Base-by-base conservation (phyloP, 2,888 invertebrate genomes). In the Erebia palarica region DNA sequence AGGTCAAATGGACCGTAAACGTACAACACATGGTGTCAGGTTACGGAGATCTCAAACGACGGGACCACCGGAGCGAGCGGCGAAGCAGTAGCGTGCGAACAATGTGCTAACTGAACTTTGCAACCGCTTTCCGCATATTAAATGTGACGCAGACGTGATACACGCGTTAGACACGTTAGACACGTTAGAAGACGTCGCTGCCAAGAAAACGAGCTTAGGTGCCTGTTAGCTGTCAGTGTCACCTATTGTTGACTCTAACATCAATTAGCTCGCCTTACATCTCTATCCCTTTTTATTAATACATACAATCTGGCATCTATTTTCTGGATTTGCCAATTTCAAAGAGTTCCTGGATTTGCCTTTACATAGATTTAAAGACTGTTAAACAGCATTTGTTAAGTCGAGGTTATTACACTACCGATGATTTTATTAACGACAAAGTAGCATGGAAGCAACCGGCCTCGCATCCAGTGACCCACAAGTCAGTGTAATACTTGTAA, bases 1-100 rank as follows among this genome's bases (percentile, higher is more conserved):
- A 76, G 79, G 76, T 78, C 77, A 75, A 73, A 75, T 70, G 69
- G 76, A 65, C 70, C 75, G 78, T 82, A 79, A 84, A 82, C 72
- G 64, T 44, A 59, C 49, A 68, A 68, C 27, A 67, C 10, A 57
- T 68, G 77, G 82, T 81, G 78, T 85, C 81, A 75, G 74, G 75
- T 86, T 81, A 76, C 85, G 73, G n/a, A 75, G 75, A 70, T 78
- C 78, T 77, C 79, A 72, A 68, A 70, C 75, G 73, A 69, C 71
- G 73, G 64, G 84, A 85, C 84, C 84, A 86, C 84, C 86, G 76
- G 77, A 79, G 78, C 80, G 78, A 5, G 59, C 14, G 14, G 59
- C 36, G 36, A 36, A 36, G 44, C 57, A 16, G 84, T 81, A 83
- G 80, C 80, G 72, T 78, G 77, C 73, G 75, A 73, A 75, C 36